Evolutionary conservation across 2,113 vertebrate genomes (phyloP).

Genomic region (Leptobrachium leishanense): DNA sequence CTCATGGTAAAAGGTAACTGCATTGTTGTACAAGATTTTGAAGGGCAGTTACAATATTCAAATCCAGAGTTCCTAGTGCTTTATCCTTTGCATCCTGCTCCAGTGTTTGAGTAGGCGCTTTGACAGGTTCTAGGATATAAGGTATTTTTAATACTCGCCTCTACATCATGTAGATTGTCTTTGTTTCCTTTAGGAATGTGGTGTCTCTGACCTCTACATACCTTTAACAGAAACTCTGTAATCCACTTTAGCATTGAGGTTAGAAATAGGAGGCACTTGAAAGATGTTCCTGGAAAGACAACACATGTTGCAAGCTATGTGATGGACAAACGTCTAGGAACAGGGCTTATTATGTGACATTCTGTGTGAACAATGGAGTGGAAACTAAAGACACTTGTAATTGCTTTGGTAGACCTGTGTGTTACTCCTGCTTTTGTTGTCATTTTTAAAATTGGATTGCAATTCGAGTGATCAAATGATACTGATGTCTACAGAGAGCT

Average conservation of each 20-base stretch:
- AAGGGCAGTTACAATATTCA: too few species aligned
- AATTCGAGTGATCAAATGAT: too few species aligned
- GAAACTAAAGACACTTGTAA: background rate
- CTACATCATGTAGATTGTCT: background rate
- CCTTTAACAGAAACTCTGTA: background rate
- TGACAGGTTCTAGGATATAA: too few species aligned
- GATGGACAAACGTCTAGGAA: background rate
- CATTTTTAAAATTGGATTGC: too few species aligned
- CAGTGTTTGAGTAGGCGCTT: too few species aligned
- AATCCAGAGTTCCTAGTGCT: too few species aligned
- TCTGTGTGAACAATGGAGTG: background rate
- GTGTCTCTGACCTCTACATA: background rate
- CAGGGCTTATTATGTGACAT: background rate
- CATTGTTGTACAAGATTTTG: too few species aligned
- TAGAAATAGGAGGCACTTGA: background rate
- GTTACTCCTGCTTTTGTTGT: too few species aligned
- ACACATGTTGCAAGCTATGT: background rate
- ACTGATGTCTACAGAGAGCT: too few species aligned
- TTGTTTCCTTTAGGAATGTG: background rate
- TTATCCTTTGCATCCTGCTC: too few species aligned
- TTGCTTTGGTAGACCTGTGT: background rate
- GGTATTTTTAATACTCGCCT: too few species aligned
- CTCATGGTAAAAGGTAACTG: too few species aligned
- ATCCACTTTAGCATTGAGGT: background rate
- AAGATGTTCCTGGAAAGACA: background rate